Evolutionary conservation across 2,113 vertebrate species (phyloP), one percentile per base, ranked within the genome.

Genomic region (Actenoides hombroni): DNA sequence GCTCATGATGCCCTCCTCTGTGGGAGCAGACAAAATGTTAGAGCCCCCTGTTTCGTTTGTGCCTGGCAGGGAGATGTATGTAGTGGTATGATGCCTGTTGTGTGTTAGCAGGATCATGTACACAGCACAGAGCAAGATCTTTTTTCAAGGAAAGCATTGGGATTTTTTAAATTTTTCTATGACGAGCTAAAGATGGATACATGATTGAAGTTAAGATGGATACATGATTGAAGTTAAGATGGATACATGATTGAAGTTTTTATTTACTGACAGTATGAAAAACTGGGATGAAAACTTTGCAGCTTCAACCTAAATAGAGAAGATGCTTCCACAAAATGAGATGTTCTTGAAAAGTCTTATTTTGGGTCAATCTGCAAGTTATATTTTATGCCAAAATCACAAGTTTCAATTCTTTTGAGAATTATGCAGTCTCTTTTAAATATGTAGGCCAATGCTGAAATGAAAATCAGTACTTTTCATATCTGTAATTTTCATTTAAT

Each of bases 31-130:
- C 16, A 15, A 14, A 29, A 17, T 7, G 6, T 5, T 5, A 48
- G n/a, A 35, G 9, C 14, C 5, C 9, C 23, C 13, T 15, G 7
- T 31, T 48, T 3, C 2, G 13, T 19, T 54, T n/a, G 54, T 54
- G 26, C 12, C 46, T 28, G 1, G 1, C 16, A 0, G 6, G 71
- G 35, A 13, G 4, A 5, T 20, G 23, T 10, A 11, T 15, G 18
- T 35, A 25, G 8, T 10, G 57, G 16, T 59, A 23, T 10, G 18
- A 40, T 77, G 31, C 11, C 48, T 6, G 2, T 12, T 31, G 12
- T 3, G 5, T 4, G 5, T 35, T 53, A 68, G 57, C 56, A 67
- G 57, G 40, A 11, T 28, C 20, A 11, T 3, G 1, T 33, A 29
- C 23, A 25, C 48, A 25, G 44, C 29, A 60, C 24, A 60, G 29